Evolutionary conservation across 2,888 invertebrate species (phyloP), one percentile per base, ranked within the genome.

Genomic region (Lasioglossum marginatum): DNA sequence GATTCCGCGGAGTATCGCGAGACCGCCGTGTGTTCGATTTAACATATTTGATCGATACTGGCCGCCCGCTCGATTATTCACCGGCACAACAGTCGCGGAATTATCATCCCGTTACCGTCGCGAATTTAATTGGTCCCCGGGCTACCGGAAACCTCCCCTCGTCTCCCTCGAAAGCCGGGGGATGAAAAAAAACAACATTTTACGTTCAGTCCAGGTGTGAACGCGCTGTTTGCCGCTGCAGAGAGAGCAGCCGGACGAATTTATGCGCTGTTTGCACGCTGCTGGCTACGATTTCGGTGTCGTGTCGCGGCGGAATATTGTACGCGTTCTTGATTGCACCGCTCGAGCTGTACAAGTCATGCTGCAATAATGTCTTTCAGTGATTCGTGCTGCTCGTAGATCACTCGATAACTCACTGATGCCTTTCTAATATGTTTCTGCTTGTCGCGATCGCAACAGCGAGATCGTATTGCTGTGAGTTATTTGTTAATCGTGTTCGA

Each of bases 11-110:
- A 78, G 66, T 81, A 27, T 27, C 80, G 84, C 79, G 78, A 23
- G 37, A 74, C 31, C 37, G 75, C 76, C 71, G 83, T 72, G 63
- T 85, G 85, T 85, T 76, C 85, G 85, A 85, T 85, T 85, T 85
- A 85, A 84, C 85, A 85, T 85, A 85, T 85, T 84, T 85, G 85
- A 85, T 85, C 85, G 85, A 85, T 85, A 84, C 79, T 43, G n/a
- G 74, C 70, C 68, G 48, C 31, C 37, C 45, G 48, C 57, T 23
- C 85, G 85, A 84, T 85, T 85, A 85, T 85, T 76, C 85, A 75
- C 27, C 70, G 45, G 27, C 60, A 23, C 68, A 72, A 72, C 34
- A 48, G 60, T 37, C 23, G 0, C 72, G 72, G 74, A 79, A 79
- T 82, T 68, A 80, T 80, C 75, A 70, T 76, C 77, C 82, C 78